Percentiles rank a stretch among this genome's conserved stretches.
Evolutionary conservation across 2,113 vertebrate genomes (phyloP).

Genomic region (Caracal caracal): DNA sequence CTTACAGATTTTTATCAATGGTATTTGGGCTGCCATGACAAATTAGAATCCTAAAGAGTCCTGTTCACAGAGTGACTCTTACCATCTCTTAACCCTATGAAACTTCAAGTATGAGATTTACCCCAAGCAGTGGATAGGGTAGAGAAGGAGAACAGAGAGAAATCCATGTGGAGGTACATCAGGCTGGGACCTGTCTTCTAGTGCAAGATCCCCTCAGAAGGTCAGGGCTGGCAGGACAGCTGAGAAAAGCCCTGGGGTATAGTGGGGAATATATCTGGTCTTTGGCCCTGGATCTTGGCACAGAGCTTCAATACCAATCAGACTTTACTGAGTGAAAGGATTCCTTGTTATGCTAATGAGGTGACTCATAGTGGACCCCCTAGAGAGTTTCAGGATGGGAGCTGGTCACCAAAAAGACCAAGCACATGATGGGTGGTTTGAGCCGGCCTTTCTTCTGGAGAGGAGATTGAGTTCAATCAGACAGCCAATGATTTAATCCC

Average conservation of each 20-base stretch:
- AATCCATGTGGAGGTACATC: neutral
- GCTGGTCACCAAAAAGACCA: neutral
- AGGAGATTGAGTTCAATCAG: neutral
- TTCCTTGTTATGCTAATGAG: neutral
- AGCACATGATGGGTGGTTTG: neutral
- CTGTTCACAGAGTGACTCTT: neutral
- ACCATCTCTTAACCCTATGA: neutral
- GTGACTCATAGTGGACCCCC: neutral
- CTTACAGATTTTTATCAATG: neutral
- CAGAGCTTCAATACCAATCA: neutral
- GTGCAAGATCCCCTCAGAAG: neutral
- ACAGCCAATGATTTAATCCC: neutral
- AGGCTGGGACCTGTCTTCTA: neutral
- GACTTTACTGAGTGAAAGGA: neutral
- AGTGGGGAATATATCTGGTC: neutral
- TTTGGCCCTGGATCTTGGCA: neutral
- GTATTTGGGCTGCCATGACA: neutral
- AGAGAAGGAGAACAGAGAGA: neutral
- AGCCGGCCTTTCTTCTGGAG: neutral
- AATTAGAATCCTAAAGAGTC: neutral
- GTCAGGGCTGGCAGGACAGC: neutral
- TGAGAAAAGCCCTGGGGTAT: neutral
- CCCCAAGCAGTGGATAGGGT: neutral
- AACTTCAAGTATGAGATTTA: neutral
- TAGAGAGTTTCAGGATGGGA: neutral